Evolutionary conservation across 2,113 vertebrate genomes (phyloP).

Genomic region (Scartelaos histophorus): DNA sequence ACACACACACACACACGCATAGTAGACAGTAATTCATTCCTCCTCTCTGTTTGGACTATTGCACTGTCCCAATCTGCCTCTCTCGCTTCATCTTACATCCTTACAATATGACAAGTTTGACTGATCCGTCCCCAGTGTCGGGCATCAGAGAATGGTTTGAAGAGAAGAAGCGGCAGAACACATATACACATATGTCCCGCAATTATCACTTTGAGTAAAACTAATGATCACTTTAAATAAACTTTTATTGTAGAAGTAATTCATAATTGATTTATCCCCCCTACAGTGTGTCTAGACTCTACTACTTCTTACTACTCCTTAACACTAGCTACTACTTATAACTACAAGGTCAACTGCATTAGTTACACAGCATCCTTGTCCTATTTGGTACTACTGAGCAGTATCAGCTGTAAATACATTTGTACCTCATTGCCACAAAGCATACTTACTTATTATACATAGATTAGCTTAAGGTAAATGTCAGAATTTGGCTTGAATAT

Average conservation of each 20-base stretch:
- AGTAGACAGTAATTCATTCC: neutral
- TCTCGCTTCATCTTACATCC: slow-evolving; percentile 1
- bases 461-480: neutral
- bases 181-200: neutral
- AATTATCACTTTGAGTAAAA: neutral
- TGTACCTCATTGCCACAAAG: too few relatives aligned
- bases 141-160: neutral
- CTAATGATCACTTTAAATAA: neutral
- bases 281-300: neutral
- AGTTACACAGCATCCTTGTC: neutral
- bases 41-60: slow-evolving; percentile 19
- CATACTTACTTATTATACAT: neutral
- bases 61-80: slow-evolving; percentile 16
- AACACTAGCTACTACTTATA: neutral
- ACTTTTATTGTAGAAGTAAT: neutral
- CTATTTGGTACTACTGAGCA: neutral
- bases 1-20: neutral
- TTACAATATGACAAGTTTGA: slow-evolving; percentile 7
- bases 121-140: neutral
- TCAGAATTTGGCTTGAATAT: neutral
- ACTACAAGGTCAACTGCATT: neutral
- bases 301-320: neutral
- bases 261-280: neutral
- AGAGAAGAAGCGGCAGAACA: neutral
- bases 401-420: too few relatives aligned